A percentile compares a stretch with the other conserved stretches of the same genome.
phyloP scores from a whole-genome alignment of 2,888 invertebrate species.

The Polyommatus icarus region DNA sequence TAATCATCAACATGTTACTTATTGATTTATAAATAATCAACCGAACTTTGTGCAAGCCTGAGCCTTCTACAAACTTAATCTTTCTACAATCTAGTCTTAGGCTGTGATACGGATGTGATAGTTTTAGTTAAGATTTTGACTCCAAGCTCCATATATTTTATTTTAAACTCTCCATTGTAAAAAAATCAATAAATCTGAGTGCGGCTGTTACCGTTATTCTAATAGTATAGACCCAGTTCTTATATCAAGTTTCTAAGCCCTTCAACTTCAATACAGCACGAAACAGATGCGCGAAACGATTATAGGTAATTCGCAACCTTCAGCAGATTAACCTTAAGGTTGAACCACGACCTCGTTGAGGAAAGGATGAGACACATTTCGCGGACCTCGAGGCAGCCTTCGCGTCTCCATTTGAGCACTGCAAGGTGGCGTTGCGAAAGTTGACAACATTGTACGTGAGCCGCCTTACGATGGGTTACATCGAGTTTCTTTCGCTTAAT shows the following conservation, averaged over 20 bases:
- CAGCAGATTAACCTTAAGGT: background rate
- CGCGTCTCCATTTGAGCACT: slow-evolving; percentile 65
- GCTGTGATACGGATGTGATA: no score
- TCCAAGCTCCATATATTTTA: background rate
- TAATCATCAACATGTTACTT: no score
- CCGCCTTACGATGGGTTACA: slow-evolving; percentile 59
- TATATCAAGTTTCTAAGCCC: background rate
- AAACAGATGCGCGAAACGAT: background rate
- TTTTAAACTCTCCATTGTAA: no score
- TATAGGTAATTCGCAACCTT: background rate
- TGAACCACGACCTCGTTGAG: background rate
- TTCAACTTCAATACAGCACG: background rate
- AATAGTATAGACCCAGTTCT: background rate
- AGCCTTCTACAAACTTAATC: no score
- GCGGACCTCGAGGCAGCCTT: slow-evolving; percentile 59
- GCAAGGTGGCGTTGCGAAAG: slow-evolving; percentile 77
- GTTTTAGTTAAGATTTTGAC: no score
- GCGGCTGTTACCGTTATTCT: background rate
- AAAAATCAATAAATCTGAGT: background rate
- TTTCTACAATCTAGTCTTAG: no score
- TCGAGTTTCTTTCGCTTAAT: slow-evolving; percentile 58
- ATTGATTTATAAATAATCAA: no score
- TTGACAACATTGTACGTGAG: slow-evolving; percentile 74
- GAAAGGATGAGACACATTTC: slow-evolving; percentile 17
- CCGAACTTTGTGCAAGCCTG: no score